Conservation (phyloP, 2,888 invertebrate genomes). For the Pristionchus japonicus region DNA sequence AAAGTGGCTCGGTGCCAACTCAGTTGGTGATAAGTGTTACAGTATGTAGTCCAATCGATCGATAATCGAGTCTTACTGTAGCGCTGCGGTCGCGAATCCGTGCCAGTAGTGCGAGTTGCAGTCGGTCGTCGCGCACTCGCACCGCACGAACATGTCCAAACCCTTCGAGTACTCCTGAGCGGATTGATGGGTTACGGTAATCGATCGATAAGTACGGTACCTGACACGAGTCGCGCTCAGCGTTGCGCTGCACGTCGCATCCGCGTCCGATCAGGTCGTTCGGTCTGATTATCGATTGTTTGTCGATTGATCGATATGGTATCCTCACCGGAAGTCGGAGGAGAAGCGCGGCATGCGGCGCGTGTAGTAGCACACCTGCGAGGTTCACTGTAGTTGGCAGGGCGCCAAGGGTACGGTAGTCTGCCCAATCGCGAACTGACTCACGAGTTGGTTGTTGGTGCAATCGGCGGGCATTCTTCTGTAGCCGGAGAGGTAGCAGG, state of each 20-base stretch:
- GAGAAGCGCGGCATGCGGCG: background rate
- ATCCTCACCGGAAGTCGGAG: slow-evolving; percentile 7
- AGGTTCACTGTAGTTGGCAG: too few relatives aligned
- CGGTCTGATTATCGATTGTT: too few relatives aligned
- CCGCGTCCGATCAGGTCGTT: background rate
- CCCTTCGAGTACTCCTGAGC: slow-evolving; percentile 18
- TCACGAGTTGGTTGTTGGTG: background rate
- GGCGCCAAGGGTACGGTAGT: background rate
- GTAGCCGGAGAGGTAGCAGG: background rate
- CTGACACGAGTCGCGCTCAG: background rate
- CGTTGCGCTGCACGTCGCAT: background rate
- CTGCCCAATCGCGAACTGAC: background rate
- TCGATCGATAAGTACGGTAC: background rate
- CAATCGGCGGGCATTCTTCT: background rate
- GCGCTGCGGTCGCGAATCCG: background rate
- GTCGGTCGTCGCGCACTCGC: background rate
- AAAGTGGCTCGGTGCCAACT: background rate
- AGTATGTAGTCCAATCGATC: background rate
- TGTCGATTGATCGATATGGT: background rate
- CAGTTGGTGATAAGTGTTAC: too few relatives aligned
- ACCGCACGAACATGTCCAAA: background rate
- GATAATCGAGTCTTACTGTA: background rate
- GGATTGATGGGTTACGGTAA: background rate
- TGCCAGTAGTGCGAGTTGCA: slow-evolving; percentile 37
- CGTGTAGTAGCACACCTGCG: slow-evolving; percentile 38